A percentile compares a stretch with the other conserved stretches of the same genome.
Evolutionary conservation across 2,888 invertebrate genomes (phyloP).

Genomic region (Lamproptera curius): DNA sequence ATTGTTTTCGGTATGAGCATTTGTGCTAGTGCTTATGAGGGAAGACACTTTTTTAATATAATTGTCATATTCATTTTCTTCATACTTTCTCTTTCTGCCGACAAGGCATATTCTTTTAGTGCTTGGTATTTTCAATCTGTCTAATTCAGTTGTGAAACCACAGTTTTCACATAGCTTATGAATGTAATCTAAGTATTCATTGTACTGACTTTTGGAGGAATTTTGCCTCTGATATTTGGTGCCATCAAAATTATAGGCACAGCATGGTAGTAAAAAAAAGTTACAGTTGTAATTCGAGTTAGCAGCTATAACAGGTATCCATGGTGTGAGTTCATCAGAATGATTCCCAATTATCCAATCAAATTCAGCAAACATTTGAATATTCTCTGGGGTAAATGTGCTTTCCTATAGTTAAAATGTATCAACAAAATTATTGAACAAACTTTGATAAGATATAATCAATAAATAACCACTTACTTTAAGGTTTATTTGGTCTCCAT

Average conservation of each 20-base stretch:
- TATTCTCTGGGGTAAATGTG: conserved; percentile 83
- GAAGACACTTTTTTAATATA: conserved; percentile 61
- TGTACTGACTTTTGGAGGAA: conserved; percentile 86
- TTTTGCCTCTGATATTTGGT: conserved; percentile 87
- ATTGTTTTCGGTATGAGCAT: conserved; percentile 26
- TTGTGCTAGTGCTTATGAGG: conserved; percentile 49
- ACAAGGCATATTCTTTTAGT: conserved; percentile 93
- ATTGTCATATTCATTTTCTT: conserved; percentile 43
- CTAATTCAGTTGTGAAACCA: conserved; percentile 86
- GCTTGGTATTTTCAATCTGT: conserved; percentile 96
- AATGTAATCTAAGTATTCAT: conserved; percentile 84
- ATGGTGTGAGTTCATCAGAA: conserved; percentile 99
- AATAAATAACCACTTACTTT: conserved; percentile 65
- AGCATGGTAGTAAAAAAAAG: conserved; percentile 96
- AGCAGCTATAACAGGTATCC: conserved; percentile 96
- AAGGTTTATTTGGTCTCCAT: conserved; percentile 80
- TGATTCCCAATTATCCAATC: conserved; percentile 99
- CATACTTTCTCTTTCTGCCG: conserved; percentile 75
- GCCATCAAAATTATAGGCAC: conserved; percentile 94
- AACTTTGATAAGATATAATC: too few species aligned
- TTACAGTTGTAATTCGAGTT: conserved; percentile 84
- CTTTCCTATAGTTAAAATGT: conserved; percentile 70
- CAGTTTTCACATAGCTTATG: conserved; percentile 79
- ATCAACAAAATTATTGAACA: too few species aligned
- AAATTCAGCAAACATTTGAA: conserved; percentile 81